These are phyloP conservation scores for Canis aureus DNA, from an alignment of 2,113 vertebrate genomes.

Conservation along the genomic window DNA sequence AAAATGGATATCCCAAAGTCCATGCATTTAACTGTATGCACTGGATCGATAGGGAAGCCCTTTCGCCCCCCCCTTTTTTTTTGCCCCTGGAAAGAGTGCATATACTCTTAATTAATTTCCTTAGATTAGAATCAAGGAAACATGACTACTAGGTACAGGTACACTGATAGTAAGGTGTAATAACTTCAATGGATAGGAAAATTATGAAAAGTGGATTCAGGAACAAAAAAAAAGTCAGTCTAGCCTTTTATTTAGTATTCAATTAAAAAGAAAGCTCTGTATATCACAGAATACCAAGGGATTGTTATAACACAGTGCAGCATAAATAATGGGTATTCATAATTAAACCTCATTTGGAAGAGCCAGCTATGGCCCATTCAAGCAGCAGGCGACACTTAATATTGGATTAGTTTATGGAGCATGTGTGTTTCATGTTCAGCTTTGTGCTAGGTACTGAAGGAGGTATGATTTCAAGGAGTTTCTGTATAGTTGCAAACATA, in stretches of 20 bases:
- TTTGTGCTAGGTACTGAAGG: background rate
- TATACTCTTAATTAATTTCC: conserved; percentile 7
- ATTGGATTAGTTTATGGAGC: background rate
- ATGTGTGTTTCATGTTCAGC: background rate
- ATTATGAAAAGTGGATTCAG: background rate
- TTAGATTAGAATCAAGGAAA: conserved; percentile 6
- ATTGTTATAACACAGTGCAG: background rate
- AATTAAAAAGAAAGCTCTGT: background rate
- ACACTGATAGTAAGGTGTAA: background rate
- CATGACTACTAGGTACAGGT: background rate
- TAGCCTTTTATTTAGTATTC: background rate
- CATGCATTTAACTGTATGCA: background rate
- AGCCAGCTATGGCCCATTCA: background rate
- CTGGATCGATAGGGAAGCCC: background rate
- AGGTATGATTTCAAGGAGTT: background rate
- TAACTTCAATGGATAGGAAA: background rate
- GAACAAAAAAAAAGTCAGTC: background rate
- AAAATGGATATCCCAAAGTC: background rate
- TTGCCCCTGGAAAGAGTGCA: background rate
- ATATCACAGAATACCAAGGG: background rate
- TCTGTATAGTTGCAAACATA: background rate
- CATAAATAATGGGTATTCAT: background rate
- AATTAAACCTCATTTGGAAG: conserved; percentile 13
- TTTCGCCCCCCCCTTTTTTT: background rate
- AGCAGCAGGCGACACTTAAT: background rate